These are phyloP conservation scores for Gymnobelideus leadbeateri DNA, from an alignment of 2,113 vertebrate genomes.

Conservation along the genomic window DNA sequence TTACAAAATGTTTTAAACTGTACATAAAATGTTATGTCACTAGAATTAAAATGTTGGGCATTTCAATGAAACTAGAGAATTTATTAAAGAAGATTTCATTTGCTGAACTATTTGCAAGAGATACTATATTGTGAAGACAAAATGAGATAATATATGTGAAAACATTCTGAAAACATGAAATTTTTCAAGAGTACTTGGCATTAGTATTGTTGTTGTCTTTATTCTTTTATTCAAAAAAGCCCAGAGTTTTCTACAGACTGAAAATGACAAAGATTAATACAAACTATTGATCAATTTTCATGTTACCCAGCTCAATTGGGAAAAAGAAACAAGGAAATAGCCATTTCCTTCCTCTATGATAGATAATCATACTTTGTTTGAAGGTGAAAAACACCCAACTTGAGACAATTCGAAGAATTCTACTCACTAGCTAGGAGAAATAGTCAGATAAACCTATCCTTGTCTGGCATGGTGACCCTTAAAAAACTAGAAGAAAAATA, in stretches of 20 bases:
- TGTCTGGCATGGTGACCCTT: background rate
- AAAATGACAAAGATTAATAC: slow-evolving; percentile 15
- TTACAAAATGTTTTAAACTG: background rate
- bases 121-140: background rate
- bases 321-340: too few relatives aligned
- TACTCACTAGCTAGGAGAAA: background rate
- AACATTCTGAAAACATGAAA: slow-evolving; percentile 15
- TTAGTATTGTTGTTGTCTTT: slow-evolving; percentile 8
- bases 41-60: background rate
- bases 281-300: slow-evolving; percentile 13
- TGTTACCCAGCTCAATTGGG: background rate
- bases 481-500: background rate
- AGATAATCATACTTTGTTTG: background rate
- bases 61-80: background rate
- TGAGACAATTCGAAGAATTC: background rate
- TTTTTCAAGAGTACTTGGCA: background rate
- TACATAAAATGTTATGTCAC: slow-evolving; percentile 10
- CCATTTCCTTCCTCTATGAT: background rate
- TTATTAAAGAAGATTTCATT: slow-evolving; percentile 35
- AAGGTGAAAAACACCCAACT: background rate
- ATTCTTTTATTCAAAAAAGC: background rate
- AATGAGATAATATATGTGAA: slow-evolving; percentile 18
- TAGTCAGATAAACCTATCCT: background rate
- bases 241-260: background rate
- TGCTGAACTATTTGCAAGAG: slow-evolving; percentile 14